These are phyloP conservation scores for Dissostichus mawsoni DNA, from an alignment of 2,113 vertebrate species.

Conservation along the genomic window DNA sequence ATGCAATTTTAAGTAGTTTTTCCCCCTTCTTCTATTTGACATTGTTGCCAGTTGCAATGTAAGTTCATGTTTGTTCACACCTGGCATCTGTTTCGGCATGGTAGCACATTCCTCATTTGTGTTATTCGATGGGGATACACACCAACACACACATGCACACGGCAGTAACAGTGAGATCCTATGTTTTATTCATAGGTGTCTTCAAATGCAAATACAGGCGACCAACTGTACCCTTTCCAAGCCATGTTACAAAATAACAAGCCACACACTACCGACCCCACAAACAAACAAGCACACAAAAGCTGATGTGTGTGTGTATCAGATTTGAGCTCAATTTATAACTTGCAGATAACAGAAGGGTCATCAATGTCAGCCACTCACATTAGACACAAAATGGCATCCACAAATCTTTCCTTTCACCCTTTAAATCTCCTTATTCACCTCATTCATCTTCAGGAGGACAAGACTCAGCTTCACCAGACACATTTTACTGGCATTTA, in stretches of 20 bases:
- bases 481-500: constrained; percentile 23
- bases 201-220: constrained; percentile 42
- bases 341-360: constrained; percentile 16
- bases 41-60: not conserved
- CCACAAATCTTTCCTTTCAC: constrained; percentile 40
- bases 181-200: constrained; percentile 52
- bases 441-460: constrained; percentile 22
- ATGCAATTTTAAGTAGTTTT: constrained; percentile 7
- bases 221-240: constrained; percentile 23
- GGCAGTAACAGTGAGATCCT: not conserved
- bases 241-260: constrained; percentile 43
- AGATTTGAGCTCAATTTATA: not conserved
- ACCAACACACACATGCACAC: constrained; percentile 6
- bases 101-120: constrained; percentile 27
- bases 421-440: constrained; percentile 45
- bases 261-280: not conserved
- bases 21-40: not conserved
- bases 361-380: constrained; percentile 28
- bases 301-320: no score
- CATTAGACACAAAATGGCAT: constrained; percentile 18
- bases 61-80: constrained; percentile 5
- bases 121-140: constrained; percentile 17
- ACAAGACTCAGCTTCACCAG: constrained; percentile 20
- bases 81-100: constrained; percentile 31
- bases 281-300: not conserved